Base-by-base conservation (phyloP, 2,888 invertebrate genomes). In the Drosophila antonietae region DNA sequence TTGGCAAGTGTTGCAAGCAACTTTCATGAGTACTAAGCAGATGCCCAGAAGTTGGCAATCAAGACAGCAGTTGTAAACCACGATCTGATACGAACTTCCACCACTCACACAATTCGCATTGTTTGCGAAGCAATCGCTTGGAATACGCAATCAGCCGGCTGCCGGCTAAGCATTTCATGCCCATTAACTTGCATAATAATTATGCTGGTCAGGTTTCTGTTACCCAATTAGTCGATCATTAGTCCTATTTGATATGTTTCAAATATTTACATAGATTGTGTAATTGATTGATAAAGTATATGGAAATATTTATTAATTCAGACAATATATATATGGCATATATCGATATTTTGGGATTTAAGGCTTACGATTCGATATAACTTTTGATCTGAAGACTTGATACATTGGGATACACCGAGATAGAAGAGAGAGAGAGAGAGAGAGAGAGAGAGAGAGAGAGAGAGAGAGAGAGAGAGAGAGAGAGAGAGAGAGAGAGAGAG, bases 1-100 rank as follows among this genome's bases (percentile, higher is more conserved):
- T 86, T 74, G 72, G 77, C 60, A 75, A 75, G 77, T 65, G 74
- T 76, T 75, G 70, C 75, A 53, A 58, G 31, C 46, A 56, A 55
- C 53, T 70, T 41, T 23, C 53, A 53, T 23, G 60, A 51, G 68
- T 41, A 44, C 51, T 55, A 37, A 70, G 47, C 72, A 63, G 43
- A 28, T 70, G 61, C 56, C 68, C 49, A 71, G 55, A 31, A 44
- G 57, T 51, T 58, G 53, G 53, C 67, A 46, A 64, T 64, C 73
- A 41, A 58, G 64, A 72, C 56, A 70, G 52, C 57, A 69, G 53
- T 47, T 69, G 61, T 53, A 49, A 35, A 14, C 55, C 61, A 60
- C 49, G 53, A 47, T 41, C 20, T 69, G 53, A 69, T 70, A 60
- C 46, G 23, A 23, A 37, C 47, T 44, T 70, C 41, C 41, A 31